Conservation (phyloP, 2,113 vertebrate species). For the Thalassarche chlororhynchos region DNA sequence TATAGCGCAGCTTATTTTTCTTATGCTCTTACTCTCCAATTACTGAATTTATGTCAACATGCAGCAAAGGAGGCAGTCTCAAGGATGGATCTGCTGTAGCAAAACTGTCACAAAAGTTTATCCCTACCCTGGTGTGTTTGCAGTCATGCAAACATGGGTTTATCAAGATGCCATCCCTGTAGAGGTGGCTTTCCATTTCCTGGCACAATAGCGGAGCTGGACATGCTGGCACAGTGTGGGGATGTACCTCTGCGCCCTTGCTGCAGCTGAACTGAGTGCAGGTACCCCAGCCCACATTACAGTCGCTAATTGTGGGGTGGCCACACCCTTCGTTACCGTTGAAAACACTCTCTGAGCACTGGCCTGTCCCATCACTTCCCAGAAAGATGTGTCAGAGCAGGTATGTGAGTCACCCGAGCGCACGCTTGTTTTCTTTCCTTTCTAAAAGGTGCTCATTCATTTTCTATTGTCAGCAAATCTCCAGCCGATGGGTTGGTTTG, state of each 20-base stretch:
- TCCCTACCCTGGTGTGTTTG: background rate
- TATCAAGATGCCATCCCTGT: background rate
- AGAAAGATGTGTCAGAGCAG: conserved; percentile 44
- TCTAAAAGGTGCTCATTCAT: background rate
- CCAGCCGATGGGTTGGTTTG: background rate
- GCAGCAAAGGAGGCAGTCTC: background rate
- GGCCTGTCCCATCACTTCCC: background rate
- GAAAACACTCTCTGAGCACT: background rate
- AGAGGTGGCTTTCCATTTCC: background rate
- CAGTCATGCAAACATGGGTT: background rate
- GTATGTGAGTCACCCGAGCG: background rate
- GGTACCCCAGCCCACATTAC: background rate
- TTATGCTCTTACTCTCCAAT: background rate
- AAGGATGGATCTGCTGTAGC: background rate
- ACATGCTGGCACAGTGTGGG: background rate
- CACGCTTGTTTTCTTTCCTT: background rate
- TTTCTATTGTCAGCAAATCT: background rate
- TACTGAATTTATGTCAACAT: background rate
- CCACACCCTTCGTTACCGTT: background rate
- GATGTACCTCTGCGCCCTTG: background rate
- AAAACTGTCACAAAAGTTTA: background rate
- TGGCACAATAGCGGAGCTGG: background rate
- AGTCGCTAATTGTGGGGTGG: background rate
- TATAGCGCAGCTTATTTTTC: background rate
- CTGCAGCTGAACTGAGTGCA: background rate